phyloP scores from a whole-genome alignment of 2,888 invertebrate species.

The Tachina grossa region DNA sequence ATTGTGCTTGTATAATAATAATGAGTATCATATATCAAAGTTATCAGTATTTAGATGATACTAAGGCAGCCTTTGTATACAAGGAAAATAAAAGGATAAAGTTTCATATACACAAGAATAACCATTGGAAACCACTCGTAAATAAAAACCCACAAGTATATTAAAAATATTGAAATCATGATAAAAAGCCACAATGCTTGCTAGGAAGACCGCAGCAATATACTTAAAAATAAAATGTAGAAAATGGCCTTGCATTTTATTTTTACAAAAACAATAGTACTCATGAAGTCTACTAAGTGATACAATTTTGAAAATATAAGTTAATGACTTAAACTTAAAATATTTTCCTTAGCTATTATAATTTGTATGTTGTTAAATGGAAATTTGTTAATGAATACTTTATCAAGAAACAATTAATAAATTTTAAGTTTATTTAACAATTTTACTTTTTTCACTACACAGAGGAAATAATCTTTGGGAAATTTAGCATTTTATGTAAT shows the following conservation, averaged over 20 bases:
- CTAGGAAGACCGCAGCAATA: neutral
- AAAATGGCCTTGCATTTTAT: neutral
- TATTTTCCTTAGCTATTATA: no score
- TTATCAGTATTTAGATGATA: constrained; percentile 45
- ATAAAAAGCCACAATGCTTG: constrained; percentile 10
- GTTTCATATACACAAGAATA: neutral
- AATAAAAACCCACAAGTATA: constrained; percentile 49
- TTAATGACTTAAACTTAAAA: neutral
- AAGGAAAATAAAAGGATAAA: neutral
- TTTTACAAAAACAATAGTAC: neutral
- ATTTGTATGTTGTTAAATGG: no score
- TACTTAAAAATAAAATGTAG: neutral
- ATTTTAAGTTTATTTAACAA: no score
- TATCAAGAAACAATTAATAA: no score
- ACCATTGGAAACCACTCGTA: neutral
- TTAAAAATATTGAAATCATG: constrained; percentile 17
- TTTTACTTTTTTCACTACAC: no score
- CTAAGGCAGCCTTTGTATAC: neutral
- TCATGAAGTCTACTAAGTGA: neutral
- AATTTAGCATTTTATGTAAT: no score
- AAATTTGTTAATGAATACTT: no score
- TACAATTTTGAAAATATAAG: neutral
- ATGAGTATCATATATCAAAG: constrained; percentile 50
- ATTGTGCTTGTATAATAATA: constrained; percentile 21
- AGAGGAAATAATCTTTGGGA: no score